A percentile compares a stretch with the other conserved stretches of the same genome.
These are phyloP conservation scores for Mylabris phalerata DNA, from an alignment of 1,140 invertebrate species.

Conservation along the genomic window DNA sequence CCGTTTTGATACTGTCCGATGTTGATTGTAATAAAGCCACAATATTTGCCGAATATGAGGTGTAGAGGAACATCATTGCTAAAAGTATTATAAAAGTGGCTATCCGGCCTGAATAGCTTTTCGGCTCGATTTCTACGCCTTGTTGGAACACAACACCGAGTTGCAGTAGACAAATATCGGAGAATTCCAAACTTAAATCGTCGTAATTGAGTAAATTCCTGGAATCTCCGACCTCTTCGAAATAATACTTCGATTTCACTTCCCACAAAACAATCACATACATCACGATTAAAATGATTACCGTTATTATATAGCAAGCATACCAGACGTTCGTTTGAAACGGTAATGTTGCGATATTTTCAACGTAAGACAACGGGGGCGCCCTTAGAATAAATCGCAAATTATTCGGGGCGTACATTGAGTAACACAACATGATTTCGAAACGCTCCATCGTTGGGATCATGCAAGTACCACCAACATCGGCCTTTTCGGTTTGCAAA, in stretches of 20 bases:
- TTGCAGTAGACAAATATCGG: slow-evolving; percentile 44
- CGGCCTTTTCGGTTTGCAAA: slow-evolving; percentile 2
- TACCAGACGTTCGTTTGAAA: slow-evolving; percentile 53
- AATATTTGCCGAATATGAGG: slow-evolving; percentile 45
- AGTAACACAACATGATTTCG: slow-evolving; percentile 46
- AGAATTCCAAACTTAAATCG: slow-evolving; percentile 37
- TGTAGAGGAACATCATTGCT: slow-evolving; percentile 34
- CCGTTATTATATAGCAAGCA: slow-evolving; percentile 39
- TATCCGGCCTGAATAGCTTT: slow-evolving; percentile 45
- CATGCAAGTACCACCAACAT: not conserved
- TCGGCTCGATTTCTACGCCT: slow-evolving; percentile 45
- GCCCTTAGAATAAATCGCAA: slow-evolving; percentile 53
- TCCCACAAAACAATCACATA: slow-evolving; percentile 22
- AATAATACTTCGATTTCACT: slow-evolving; percentile 12
- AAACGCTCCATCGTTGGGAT: not conserved
- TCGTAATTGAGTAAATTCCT: slow-evolving; percentile 5
- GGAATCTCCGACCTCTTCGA: not conserved
- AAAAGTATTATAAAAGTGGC: slow-evolving; percentile 18
- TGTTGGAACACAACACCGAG: slow-evolving; percentile 50
- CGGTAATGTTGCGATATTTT: slow-evolving; percentile 54
- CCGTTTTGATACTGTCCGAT: slow-evolving; percentile 8
- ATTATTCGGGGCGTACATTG: slow-evolving; percentile 47
- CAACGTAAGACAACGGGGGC: slow-evolving; percentile 55
- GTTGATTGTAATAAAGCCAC: slow-evolving; percentile 14
- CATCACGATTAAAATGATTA: slow-evolving; percentile 15